Evolutionary conservation across 64 coral and sea anemone genomes (phyloP), one percentile per base, ranked within the genome.

Genomic region (Montipora efflorescens): DNA sequence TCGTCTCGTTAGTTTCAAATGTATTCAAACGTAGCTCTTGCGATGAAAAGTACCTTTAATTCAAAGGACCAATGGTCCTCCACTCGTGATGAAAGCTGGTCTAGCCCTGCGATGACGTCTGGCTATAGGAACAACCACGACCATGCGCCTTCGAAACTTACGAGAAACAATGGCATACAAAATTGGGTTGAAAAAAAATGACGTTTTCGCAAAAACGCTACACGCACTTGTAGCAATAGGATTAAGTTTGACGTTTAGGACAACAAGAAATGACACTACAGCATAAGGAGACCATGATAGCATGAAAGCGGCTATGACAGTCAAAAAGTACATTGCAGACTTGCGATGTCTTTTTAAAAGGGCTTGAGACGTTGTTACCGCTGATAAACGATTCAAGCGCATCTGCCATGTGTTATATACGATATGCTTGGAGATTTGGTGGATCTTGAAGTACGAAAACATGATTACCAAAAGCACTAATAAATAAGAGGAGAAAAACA

Each of bases 381-480:
- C 61, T 58, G 78, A n/a, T 9, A 64, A 5, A 4, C 79, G 18
- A 61, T 6, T 8, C 4, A 57, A 4, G 2, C 12, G 20, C 79
- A 82, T 59, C 16, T 47, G 81, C 8, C 0, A 9, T 8, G 59
- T 84, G 58, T 48, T 84, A 25, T 47, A 16, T 8, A 84, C 58
- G 19, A 84, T 84, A 7, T 47, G 58, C 36, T 47, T 47, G 28
- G 81, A 67, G 14, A 93, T 59, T 48, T 93, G 74, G 10, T 78
- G 76, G 48, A 93, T 93, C 22, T 64, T 66, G 20, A 77, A 87
- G 48, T 93, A 93, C 16, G 74, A 78, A 47, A 85, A 87, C 2
- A 43, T 64, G 13, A 93, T 93, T 16, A 87, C 58, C 0, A 44
- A 47, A 4, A 93, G n/a, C 1, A 74, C 71, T 6, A 87, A 16